Evolutionary conservation across 2,888 invertebrate species (phyloP).

Genomic region (Isoperla grammatica): DNA sequence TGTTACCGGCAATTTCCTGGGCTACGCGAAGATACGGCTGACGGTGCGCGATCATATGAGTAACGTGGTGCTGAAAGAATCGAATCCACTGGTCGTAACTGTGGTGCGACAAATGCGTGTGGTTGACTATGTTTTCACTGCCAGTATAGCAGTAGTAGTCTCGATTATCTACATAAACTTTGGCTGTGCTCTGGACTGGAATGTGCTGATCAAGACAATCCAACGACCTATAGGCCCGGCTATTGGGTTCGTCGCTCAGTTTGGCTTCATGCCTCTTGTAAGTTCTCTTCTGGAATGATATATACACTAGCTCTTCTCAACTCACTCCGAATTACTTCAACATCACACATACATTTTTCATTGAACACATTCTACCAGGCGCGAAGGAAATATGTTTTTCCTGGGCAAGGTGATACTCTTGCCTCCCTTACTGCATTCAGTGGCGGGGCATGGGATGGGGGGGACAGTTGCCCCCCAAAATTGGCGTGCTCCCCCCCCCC

Average conservation of each 20-base stretch:
- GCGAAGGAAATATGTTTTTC: no score
- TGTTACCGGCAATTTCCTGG: conserved; percentile 41
- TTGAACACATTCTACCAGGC: no score
- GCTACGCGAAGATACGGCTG: conserved; percentile 20
- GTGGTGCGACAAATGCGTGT: conserved; percentile 54
- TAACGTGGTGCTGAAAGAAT: conserved; percentile 33
- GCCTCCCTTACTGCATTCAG: no score
- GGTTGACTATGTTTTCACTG: conserved; percentile 68
- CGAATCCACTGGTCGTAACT: conserved; percentile 46
- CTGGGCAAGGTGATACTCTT: no score
- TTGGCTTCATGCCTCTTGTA: conserved; percentile 80
- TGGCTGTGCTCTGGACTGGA: conserved; percentile 80
- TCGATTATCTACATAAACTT: conserved; percentile 84
- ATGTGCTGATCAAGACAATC: conserved; percentile 58
- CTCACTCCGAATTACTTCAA: no score
- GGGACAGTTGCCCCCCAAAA: no score
- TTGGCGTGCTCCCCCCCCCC: no score
- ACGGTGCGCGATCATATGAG: background rate
- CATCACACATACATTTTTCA: no score
- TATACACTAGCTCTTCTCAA: no score
- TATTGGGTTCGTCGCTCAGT: conserved; percentile 75
- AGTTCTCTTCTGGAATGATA: conserved; percentile 37
- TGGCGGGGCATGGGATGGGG: no score
- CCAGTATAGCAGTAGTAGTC: conserved; percentile 67
- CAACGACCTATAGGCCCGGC: conserved; percentile 68